These are phyloP conservation scores for Amitus sp. DNA, from an alignment of 2,888 invertebrate species.

Conservation along the genomic window DNA sequence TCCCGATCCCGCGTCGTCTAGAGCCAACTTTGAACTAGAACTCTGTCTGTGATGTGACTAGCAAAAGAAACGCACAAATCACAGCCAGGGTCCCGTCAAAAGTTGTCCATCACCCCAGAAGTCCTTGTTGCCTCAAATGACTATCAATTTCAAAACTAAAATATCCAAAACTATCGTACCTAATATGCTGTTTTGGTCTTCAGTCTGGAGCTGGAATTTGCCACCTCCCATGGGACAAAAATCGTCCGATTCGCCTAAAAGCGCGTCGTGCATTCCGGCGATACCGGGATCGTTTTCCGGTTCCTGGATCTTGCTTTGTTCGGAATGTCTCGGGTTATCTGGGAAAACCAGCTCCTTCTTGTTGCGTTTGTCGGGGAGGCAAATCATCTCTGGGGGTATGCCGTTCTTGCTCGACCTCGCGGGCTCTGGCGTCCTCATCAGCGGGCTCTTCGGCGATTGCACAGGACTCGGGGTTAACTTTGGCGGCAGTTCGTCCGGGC, in stretches of 20 bases:
- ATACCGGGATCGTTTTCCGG: constrained; percentile 41
- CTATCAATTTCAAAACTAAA: neutral
- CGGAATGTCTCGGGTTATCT: constrained; percentile 37
- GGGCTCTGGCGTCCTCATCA: constrained; percentile 50
- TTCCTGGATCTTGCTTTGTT: constrained; percentile 20
- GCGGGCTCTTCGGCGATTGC: constrained; percentile 47
- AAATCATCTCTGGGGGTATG: constrained; percentile 53
- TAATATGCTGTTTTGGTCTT: constrained; percentile 72
- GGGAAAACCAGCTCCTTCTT: constrained; percentile 42
- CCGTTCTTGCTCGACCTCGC: constrained; percentile 30
- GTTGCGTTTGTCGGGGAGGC: constrained; percentile 48
- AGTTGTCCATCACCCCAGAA: constrained; percentile 44
- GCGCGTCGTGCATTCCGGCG: constrained; percentile 71
- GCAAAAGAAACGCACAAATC: constrained; percentile 75
- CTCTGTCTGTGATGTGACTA: constrained; percentile 94
- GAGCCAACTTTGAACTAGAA: constrained; percentile 79
- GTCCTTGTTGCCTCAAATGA: neutral
- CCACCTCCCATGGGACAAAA: constrained; percentile 79
- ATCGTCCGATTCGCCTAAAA: constrained; percentile 81
- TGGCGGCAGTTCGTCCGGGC: constrained; percentile 75
- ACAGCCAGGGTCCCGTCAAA: constrained; percentile 82
- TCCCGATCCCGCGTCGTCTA: constrained; percentile 43
- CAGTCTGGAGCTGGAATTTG: constrained; percentile 77
- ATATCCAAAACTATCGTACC: constrained; percentile 17
- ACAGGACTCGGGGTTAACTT: constrained; percentile 51